Percentiles rank a stretch among this genome's conserved stretches.
Evolutionary conservation across 1,140 invertebrate genomes (phyloP).

Genomic region (Cotesia vestalis): DNA sequence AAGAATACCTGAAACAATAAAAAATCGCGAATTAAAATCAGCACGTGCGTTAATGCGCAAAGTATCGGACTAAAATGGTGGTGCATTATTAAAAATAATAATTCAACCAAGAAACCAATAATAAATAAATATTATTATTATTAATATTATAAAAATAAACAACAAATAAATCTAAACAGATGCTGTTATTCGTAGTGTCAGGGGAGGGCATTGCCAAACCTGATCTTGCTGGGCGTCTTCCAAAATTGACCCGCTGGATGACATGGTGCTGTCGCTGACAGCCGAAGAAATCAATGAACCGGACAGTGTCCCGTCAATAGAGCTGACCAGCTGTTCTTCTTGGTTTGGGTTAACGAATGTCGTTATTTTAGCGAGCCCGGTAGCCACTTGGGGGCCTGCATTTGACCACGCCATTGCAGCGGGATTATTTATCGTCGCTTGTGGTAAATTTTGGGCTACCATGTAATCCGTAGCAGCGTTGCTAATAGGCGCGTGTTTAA

Average conservation of each 20-base stretch:
- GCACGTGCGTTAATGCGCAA: conserved; percentile 9
- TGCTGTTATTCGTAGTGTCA: conserved; percentile 20
- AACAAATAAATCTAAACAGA: conserved; percentile 1
- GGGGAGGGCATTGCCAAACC: conserved; percentile 54
- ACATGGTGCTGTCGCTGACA: conserved; percentile 58
- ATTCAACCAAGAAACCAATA: conserved; percentile 20
- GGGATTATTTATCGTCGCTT: not conserved
- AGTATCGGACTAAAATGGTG: too few relatives aligned
- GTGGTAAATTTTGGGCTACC: conserved; percentile 37
- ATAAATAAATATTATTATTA: conserved; percentile 13
- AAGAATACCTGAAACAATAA: not conserved
- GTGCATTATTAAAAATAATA: conserved; percentile 3
- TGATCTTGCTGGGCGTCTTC: conserved; percentile 61
- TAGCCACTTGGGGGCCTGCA: conserved; percentile 45
- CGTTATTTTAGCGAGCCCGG: conserved; percentile 49
- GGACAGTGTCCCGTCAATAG: conserved; percentile 53
- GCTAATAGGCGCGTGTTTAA: not conserved
- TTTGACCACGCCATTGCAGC: not conserved
- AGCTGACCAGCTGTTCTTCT: conserved; percentile 53
- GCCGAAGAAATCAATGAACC: conserved; percentile 59
- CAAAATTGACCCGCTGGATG: conserved; percentile 57
- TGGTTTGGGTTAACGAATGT: conserved; percentile 46
- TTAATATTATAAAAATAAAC: conserved; percentile 9
- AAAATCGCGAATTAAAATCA: not conserved
- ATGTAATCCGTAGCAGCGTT: conserved; percentile 8